Percentiles rank a stretch among this genome's conserved stretches.
Conservation (phyloP, 2,797 vertebrate species). For the Bryconaethiops microstoma region DNA sequence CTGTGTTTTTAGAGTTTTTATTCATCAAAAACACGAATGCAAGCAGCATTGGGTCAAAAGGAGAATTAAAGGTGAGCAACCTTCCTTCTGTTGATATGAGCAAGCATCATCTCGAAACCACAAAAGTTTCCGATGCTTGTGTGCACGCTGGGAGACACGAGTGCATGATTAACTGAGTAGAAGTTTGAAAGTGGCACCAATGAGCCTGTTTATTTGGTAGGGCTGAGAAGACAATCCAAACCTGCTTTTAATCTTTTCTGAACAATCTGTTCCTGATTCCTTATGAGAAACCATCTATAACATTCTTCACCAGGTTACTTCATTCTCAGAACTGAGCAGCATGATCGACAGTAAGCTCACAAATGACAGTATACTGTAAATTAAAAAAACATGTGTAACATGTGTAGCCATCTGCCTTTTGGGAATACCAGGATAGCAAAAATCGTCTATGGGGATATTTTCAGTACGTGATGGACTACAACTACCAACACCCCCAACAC, state of each 20-base stretch:
- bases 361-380: neutral
- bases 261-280: slow-evolving; percentile 13
- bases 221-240: slow-evolving; percentile 18
- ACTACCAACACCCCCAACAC: neutral
- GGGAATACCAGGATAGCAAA: slow-evolving; percentile 6
- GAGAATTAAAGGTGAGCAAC: slow-evolving; percentile 45
- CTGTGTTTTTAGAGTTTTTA: neutral
- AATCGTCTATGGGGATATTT: slow-evolving; percentile 8
- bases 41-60: slow-evolving; percentile 27
- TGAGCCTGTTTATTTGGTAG: slow-evolving; percentile 19
- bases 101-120: slow-evolving; percentile 55
- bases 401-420: neutral
- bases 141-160: slow-evolving; percentile 47
- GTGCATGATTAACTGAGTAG: neutral
- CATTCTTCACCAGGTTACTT: neutral
- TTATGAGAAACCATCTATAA: neutral
- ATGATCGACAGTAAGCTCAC: neutral
- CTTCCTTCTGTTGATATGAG: slow-evolving; percentile 37
- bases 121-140: slow-evolving; percentile 56
- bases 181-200: slow-evolving; percentile 1
- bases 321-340: neutral
- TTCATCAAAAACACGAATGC: too few relatives aligned
- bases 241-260: slow-evolving; percentile 23
- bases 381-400: neutral
- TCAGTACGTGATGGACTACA: slow-evolving; percentile 1